Evolutionary conservation across 1,140 invertebrate genomes (phyloP).

Genomic region (Ostrea edulis): DNA sequence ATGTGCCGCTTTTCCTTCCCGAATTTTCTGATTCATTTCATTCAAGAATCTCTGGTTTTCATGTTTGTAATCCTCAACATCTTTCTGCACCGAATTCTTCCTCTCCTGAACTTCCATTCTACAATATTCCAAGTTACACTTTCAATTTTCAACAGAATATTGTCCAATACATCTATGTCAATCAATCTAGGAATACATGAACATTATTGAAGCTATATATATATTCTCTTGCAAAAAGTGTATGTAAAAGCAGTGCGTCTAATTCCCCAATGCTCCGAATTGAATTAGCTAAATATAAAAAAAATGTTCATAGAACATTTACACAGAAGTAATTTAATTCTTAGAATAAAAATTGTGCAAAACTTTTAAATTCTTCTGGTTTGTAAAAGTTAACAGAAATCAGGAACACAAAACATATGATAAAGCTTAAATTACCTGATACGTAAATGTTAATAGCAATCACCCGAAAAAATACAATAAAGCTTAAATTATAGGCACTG

Average conservation of each 20-base stretch:
- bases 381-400: too few relatives aligned
- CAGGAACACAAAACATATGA: too few relatives aligned
- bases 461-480: too few relatives aligned
- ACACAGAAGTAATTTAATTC: too few relatives aligned
- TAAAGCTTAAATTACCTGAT: too few relatives aligned
- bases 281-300: too few relatives aligned
- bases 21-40: slow-evolving; percentile 71
- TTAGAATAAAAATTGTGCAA: too few relatives aligned
- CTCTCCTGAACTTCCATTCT: slow-evolving; percentile 71
- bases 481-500: too few relatives aligned
- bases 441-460: too few relatives aligned
- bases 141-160: background rate
- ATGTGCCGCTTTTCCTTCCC: slow-evolving; percentile 74
- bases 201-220: background rate
- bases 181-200: background rate
- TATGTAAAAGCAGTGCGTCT: background rate
- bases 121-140: background rate
- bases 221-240: background rate
- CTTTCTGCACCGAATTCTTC: slow-evolving; percentile 71
- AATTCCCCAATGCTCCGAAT: too few relatives aligned
- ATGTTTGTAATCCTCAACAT: slow-evolving; percentile 73
- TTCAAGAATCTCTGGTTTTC: slow-evolving; percentile 71
- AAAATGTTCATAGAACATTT: too few relatives aligned
- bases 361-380: too few relatives aligned
- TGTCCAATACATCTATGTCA: background rate